A percentile compares a stretch with the other conserved stretches of the same genome.
Evolutionary conservation across 2,888 invertebrate species (phyloP).

Genomic region (Eudasyphora cyanicolor): DNA sequence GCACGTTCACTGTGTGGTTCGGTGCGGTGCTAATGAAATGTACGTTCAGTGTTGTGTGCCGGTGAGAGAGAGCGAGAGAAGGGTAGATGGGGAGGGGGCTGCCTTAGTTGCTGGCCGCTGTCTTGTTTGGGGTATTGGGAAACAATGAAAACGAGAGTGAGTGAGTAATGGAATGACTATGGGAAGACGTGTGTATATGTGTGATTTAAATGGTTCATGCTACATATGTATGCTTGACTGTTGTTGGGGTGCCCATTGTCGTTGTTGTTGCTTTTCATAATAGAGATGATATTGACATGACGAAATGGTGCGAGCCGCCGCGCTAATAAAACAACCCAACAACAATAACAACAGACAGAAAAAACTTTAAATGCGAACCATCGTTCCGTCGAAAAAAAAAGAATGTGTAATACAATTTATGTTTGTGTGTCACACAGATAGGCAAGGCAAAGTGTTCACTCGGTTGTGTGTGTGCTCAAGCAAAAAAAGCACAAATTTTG

Average conservation of each 20-base stretch:
- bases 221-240: slow-evolving; percentile 3
- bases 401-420: slow-evolving; percentile 42
- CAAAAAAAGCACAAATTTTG: slow-evolving; percentile 23
- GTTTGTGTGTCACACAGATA: slow-evolving; percentile 59
- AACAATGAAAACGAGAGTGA: slow-evolving; percentile 56
- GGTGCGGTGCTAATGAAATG: slow-evolving; percentile 6
- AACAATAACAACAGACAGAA: slow-evolving; percentile 9
- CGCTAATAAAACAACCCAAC: slow-evolving; percentile 29
- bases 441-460: neutral
- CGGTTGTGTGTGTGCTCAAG: slow-evolving; percentile 5
- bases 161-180: slow-evolving; percentile 39
- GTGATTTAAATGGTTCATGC: slow-evolving; percentile 15
- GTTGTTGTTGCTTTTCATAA: slow-evolving; percentile 18
- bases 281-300: slow-evolving; percentile 61
- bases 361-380: slow-evolving; percentile 30
- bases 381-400: slow-evolving; percentile 11
- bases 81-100: slow-evolving; percentile 15
- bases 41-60: neutral
- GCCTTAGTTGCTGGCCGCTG: slow-evolving; percentile 18
- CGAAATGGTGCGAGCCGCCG: slow-evolving; percentile 54
- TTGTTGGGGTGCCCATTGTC: slow-evolving; percentile 10
- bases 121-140: slow-evolving; percentile 15
- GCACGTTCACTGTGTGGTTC: neutral
- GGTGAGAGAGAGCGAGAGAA: neutral
- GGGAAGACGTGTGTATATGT: slow-evolving; percentile 12